Evolutionary conservation across 2,797 vertebrate species (phyloP), one percentile per base, ranked within the genome.

Genomic region (Mus minutoides): DNA sequence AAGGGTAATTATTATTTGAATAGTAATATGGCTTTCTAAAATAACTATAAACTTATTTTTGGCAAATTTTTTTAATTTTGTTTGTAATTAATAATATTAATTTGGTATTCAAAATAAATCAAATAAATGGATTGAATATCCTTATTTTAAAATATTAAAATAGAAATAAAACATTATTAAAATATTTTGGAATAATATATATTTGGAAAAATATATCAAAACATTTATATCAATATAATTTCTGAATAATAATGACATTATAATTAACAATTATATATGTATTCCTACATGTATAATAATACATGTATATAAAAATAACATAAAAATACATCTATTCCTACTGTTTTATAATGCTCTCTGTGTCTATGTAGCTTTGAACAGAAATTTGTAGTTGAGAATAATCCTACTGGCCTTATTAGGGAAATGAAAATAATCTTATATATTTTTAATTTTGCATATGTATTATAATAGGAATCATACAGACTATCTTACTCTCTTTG

Each of bases 11-110:
- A 76, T 60, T n/a, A 19, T 71, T 37, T 92, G n/a, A 78, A 95
- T 94, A 79, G 2, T 40, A n/a, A n/a, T 82, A 90, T 29, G 34
- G 24, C 43, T 90, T 86, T 1, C 52, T 34, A 82, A 88, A n/a
- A 86, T 9, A 76, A 37, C 52, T 58, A 79, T 19, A 77, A 1
- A 86, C 24, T 86, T 86, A 91, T 92, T 94, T 91, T n/a, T 22
- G 10, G 12, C 1, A 62, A 67, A 83, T 40, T 92, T 87, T 90
- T 96, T 31, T n/a, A n/a, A 88, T 60, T 94, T 92, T 29, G 94
- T 4, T 91, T 91, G 3, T 56, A 82, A 92, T 60, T 67, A 87
- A 76, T 29, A 29, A 56, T 1, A 17, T 76, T 93, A 77, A 2
- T 62, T 19, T 86, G 64, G 6, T 49, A 86, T 37, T 26, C 6